Percentiles rank a stretch among this genome's conserved stretches.
These are phyloP conservation scores for Pachyramphus minor DNA, from an alignment of 2,113 vertebrate species.

Conservation along the genomic window DNA sequence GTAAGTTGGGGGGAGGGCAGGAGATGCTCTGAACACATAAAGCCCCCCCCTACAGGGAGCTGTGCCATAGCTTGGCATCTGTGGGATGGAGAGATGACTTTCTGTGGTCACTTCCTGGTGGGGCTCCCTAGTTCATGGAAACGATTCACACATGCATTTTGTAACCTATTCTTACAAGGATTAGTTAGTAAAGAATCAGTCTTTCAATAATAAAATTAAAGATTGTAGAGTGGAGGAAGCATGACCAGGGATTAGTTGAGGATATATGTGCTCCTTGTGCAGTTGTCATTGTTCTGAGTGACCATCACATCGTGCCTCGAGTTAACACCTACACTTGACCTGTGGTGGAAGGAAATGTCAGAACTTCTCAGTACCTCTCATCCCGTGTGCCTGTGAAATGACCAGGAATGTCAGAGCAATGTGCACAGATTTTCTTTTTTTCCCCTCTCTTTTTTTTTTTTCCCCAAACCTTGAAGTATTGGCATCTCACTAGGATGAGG, in stretches of 20 bases:
- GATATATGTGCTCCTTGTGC: not conserved
- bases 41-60: not conserved
- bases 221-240: not conserved
- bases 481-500: not conserved
- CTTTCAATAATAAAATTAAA: not conserved
- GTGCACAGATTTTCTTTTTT: not conserved
- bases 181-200: not conserved
- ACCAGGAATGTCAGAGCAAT: not conserved
- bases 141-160: fast-evolving
- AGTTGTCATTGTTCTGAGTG: not conserved
- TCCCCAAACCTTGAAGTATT: not conserved
- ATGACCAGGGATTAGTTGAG: not conserved
- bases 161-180: not conserved
- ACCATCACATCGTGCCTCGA: not conserved
- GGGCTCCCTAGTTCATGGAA: fast-evolving
- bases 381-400: not conserved
- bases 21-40: not conserved
- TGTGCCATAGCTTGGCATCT: fast-evolving
- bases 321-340: not conserved
- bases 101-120: not conserved
- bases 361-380: not conserved
- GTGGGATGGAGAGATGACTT: not conserved
- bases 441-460: too few relatives aligned
- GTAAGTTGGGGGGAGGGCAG: fast-evolving
- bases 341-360: not conserved